These are phyloP conservation scores for Ceratina australensis DNA, from an alignment of 1,140 invertebrate species.

Conservation along the genomic window DNA sequence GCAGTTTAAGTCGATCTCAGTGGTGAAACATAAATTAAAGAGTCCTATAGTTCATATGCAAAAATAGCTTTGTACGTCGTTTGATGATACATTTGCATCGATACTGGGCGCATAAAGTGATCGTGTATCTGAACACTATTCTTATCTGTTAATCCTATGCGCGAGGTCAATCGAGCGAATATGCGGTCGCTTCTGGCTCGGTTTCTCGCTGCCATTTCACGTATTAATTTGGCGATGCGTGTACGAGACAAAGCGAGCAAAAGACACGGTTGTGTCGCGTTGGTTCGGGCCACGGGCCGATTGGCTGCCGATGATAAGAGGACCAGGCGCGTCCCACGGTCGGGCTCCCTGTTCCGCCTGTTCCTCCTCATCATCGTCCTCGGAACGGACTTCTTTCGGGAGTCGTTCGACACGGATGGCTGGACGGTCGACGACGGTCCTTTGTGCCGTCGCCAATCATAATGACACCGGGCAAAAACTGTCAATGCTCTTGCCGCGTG, in stretches of 20 bases:
- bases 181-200: constrained; percentile 59
- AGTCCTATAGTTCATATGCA: too few species aligned
- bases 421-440: constrained; percentile 63
- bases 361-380: constrained; percentile 42
- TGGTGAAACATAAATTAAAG: background rate
- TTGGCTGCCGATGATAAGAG: constrained; percentile 59
- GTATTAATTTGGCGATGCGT: constrained; percentile 65
- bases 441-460: constrained; percentile 68
- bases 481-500: constrained; percentile 57
- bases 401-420: constrained; percentile 60
- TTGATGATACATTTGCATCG: too few species aligned
- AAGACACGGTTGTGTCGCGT: constrained; percentile 46
- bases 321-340: constrained; percentile 27
- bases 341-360: constrained; percentile 40
- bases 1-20: background rate
- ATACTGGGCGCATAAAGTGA: background rate
- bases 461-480: constrained; percentile 68
- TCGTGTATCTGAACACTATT: constrained; percentile 7
- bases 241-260: constrained; percentile 57
- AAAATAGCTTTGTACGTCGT: too few species aligned
- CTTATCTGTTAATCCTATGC: constrained; percentile 17
- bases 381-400: constrained; percentile 51
- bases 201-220: constrained; percentile 31
- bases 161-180: constrained; percentile 41
- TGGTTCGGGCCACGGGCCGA: constrained; percentile 31